Percentiles rank a stretch among this genome's conserved stretches.
Conservation (phyloP, 2,797 vertebrate genomes). For the Cyclura pinguis region DNA sequence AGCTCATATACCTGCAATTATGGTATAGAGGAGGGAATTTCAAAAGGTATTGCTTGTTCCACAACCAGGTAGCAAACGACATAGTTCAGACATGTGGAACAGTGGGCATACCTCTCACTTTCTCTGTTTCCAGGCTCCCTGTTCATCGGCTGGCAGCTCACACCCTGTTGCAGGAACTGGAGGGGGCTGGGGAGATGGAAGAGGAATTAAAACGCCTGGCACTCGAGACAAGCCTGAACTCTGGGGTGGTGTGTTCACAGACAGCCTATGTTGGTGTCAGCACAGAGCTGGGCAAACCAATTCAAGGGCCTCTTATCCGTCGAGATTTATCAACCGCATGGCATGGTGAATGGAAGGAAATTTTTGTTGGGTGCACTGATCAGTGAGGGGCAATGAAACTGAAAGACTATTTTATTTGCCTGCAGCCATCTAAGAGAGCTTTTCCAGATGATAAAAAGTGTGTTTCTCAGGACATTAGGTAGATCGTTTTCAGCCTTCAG, state of each 20-base stretch:
- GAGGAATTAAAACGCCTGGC: constrained; percentile 1
- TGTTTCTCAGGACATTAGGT: too few relatives aligned
- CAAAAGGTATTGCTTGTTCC: too few relatives aligned
- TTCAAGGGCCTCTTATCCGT: constrained; percentile 74
- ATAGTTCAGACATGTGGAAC: not conserved
- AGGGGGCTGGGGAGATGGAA: not conserved
- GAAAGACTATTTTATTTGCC: not conserved
- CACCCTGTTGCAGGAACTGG: constrained; percentile 25
- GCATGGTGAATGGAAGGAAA: not conserved
- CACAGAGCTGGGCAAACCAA: constrained; percentile 67
- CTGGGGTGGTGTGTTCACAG: constrained; percentile 80
- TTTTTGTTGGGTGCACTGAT: not conserved
- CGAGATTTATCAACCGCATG: constrained; percentile 63
- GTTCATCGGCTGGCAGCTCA: constrained; percentile 33
- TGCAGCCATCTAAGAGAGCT: not conserved
- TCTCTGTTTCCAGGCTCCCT: constrained; percentile 14
- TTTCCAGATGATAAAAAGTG: not conserved
- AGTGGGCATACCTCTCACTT: too few relatives aligned
- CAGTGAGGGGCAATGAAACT: not conserved
- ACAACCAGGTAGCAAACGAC: too few relatives aligned
- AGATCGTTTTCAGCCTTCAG: not conserved
- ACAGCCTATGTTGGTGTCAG: constrained; percentile 83
- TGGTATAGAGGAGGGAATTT: too few relatives aligned
- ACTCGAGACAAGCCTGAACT: constrained; percentile 24
- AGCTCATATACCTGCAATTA: too few relatives aligned